Conservation (phyloP, 2,113 vertebrate genomes). For the Muntiacus muntjak region DNA sequence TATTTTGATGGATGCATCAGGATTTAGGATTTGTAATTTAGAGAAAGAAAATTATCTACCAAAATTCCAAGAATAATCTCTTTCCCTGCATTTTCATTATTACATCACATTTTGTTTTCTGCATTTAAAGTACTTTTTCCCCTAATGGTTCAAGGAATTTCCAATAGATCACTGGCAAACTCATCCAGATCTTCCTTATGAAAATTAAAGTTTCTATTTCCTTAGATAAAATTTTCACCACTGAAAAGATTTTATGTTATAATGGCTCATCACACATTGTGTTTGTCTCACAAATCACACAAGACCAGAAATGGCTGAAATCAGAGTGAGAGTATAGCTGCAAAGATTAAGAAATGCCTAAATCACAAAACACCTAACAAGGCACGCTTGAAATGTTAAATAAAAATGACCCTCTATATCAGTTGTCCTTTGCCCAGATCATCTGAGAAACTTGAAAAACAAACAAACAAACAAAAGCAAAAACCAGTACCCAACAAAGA, state of each 20-base stretch:
- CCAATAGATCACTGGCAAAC: not conserved
- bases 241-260: not conserved
- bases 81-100: not conserved
- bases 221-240: not conserved
- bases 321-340: not conserved
- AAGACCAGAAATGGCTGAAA: not conserved
- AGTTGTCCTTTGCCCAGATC: not conserved
- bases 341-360: not conserved
- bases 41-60: not conserved
- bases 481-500: not conserved
- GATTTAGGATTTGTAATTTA: not conserved
- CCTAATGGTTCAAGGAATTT: not conserved
- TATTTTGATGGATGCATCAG: not conserved
- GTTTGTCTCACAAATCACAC: not conserved
- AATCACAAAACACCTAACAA: not conserved
- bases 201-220: not conserved
- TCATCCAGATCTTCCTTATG: not conserved
- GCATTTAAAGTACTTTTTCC: not conserved
- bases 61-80: not conserved
- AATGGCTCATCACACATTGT: not conserved
- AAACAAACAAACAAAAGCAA: not conserved
- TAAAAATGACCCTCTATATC: not conserved
- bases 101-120: not conserved
- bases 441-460: not conserved
- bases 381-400: not conserved